Evolutionary conservation across 2,113 vertebrate species (phyloP).

Genomic region (Cavia aperea): DNA sequence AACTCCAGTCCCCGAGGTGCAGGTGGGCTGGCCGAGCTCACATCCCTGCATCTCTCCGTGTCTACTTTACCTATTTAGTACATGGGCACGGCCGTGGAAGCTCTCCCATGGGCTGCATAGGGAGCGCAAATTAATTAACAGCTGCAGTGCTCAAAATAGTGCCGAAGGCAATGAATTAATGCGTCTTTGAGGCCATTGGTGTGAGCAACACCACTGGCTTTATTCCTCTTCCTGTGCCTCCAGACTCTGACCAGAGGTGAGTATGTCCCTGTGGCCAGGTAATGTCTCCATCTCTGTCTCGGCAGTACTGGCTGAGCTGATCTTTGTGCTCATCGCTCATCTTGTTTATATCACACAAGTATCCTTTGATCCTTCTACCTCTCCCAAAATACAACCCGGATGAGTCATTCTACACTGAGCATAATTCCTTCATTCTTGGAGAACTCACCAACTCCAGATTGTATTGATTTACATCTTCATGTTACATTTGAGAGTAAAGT

Average conservation of each 20-base stretch:
- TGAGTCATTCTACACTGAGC: background rate
- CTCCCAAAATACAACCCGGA: background rate
- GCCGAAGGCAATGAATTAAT: background rate
- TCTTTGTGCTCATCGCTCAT: background rate
- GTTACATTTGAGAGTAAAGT: background rate
- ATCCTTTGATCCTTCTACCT: background rate
- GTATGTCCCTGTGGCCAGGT: background rate
- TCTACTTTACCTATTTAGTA: background rate
- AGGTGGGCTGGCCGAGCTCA: fast-evolving
- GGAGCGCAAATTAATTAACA: background rate
- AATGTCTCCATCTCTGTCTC: background rate
- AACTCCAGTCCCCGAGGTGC: background rate
- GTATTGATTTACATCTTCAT: slow-evolving; percentile 1
- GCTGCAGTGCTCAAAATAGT: background rate
- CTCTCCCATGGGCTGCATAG: no score
- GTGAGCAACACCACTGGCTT: background rate
- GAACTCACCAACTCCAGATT: background rate
- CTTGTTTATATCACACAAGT: background rate
- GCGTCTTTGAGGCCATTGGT: background rate
- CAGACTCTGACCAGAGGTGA: background rate
- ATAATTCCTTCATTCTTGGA: background rate
- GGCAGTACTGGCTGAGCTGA: background rate
- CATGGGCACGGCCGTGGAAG: background rate
- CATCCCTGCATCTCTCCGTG: background rate
- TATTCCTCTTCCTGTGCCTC: background rate